Evolutionary conservation across 2,113 vertebrate genomes (phyloP).

Genomic region (Gymnorhina tibicen): DNA sequence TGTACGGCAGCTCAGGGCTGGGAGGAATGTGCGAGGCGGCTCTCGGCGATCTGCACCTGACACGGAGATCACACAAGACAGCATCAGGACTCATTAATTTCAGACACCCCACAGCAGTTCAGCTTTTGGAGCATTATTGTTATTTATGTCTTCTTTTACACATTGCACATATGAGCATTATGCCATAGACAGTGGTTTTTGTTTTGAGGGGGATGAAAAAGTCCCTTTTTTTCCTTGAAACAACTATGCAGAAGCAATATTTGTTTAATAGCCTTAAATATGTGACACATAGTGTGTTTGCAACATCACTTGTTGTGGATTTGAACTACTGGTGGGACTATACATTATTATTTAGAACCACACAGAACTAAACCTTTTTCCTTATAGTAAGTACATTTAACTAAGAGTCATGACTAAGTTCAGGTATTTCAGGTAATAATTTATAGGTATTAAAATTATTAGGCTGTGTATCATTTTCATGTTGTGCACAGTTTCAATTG

Average conservation of each 20-base stretch:
- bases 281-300: neutral
- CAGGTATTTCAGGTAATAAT: neutral
- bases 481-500: neutral
- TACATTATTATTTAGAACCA: neutral
- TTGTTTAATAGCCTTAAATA: neutral
- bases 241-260: neutral
- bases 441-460: neutral
- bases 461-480: neutral
- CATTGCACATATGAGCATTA: neutral
- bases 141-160: neutral
- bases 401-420: neutral
- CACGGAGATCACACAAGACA: neutral
- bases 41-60: neutral
- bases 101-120: neutral
- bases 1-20: neutral
- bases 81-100: neutral
- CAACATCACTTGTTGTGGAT: neutral
- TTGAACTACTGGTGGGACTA: neutral
- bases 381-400: neutral
- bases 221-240: neutral
- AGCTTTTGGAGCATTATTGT: conserved; percentile 22
- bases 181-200: neutral
- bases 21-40: conserved; percentile 17
- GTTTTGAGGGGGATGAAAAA: neutral
- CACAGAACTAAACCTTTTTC: neutral